Evolutionary conservation across 2,113 vertebrate species (phyloP).

Genomic region (Nesogale talazaci): DNA sequence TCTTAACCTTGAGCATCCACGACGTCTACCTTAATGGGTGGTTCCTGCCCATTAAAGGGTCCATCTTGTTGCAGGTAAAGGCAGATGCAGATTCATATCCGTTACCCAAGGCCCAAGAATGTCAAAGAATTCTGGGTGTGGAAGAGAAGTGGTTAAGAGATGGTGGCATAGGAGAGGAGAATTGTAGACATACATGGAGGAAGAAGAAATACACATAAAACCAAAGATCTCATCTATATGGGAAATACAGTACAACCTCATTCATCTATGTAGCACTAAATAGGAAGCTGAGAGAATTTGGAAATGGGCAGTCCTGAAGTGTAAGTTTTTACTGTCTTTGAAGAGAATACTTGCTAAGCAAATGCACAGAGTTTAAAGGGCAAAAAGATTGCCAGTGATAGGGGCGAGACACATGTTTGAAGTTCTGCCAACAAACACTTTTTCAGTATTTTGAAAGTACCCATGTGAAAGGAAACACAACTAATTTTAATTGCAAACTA

Average conservation of each 20-base stretch:
- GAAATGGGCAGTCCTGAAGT: slow-evolving; percentile 37
- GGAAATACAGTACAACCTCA: slow-evolving; percentile 48
- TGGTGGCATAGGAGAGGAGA: slow-evolving; percentile 69
- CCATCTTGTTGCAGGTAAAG: slow-evolving; percentile 78
- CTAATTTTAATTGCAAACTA: slow-evolving; percentile 54
- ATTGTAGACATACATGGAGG: slow-evolving; percentile 75
- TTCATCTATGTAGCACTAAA: slow-evolving; percentile 47
- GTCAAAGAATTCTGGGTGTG: slow-evolving; percentile 79
- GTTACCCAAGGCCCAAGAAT: slow-evolving; percentile 74
- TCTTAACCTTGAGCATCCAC: slow-evolving; percentile 72
- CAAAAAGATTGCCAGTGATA: slow-evolving; percentile 8
- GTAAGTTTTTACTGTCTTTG: slow-evolving; percentile 48
- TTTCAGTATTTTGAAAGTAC: slow-evolving; percentile 39
- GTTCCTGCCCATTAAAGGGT: slow-evolving; percentile 73
- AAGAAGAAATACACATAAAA: slow-evolving; percentile 74
- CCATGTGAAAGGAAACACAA: slow-evolving; percentile 22
- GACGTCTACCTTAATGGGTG: slow-evolving; percentile 74
- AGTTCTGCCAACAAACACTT: slow-evolving; percentile 73
- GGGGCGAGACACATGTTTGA: slow-evolving; percentile 37
- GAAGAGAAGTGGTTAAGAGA: slow-evolving; percentile 80
- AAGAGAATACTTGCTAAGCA: slow-evolving; percentile 71
- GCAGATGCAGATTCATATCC: slow-evolving; percentile 72
- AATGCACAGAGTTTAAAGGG: slow-evolving; percentile 37
- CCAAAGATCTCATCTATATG: slow-evolving; percentile 56
- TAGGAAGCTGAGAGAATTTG: slow-evolving; percentile 46